Evolutionary conservation across 2,888 invertebrate species (phyloP).

Genomic region (Leptogaster cylindrica): DNA sequence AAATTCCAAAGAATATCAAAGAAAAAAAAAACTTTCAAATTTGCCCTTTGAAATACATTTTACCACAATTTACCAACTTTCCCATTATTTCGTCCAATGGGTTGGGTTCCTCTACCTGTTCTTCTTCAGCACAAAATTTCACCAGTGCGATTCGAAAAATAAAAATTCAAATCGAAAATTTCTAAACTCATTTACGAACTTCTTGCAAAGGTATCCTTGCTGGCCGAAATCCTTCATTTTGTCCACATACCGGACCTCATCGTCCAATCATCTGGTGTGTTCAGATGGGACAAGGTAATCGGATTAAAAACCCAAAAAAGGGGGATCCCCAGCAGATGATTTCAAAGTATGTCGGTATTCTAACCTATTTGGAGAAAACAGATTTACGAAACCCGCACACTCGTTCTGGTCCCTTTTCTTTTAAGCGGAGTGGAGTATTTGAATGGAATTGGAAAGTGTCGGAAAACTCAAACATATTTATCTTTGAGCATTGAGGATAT

Average conservation of each 20-base stretch:
- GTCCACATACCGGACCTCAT: background rate
- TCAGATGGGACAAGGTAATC: conserved; percentile 19
- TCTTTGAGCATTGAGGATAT: too few species aligned
- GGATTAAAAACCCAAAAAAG: conserved; percentile 1
- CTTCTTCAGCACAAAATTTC: too few species aligned
- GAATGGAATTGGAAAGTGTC: conserved; percentile 15
- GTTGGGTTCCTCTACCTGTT: too few species aligned
- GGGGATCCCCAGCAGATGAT: background rate
- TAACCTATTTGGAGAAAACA: background rate
- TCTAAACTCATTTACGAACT: too few species aligned
- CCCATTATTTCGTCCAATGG: too few species aligned
- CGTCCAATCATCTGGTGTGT: background rate
- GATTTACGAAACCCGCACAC: conserved; percentile 9
- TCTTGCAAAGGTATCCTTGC: too few species aligned
- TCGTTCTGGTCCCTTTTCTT: conserved; percentile 5
- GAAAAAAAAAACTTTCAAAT: too few species aligned
- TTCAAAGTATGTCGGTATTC: background rate
- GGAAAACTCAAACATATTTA: conserved; percentile 16
- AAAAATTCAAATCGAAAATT: too few species aligned
- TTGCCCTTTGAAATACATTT: too few species aligned
- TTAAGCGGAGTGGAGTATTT: background rate
- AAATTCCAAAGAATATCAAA: too few species aligned
- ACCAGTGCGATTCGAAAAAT: too few species aligned
- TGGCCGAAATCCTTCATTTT: background rate
- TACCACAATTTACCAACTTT: too few species aligned